These are phyloP conservation scores for Lindbergichthys nudifrons DNA, from an alignment of 2,797 vertebrate species.

Conservation along the genomic window DNA sequence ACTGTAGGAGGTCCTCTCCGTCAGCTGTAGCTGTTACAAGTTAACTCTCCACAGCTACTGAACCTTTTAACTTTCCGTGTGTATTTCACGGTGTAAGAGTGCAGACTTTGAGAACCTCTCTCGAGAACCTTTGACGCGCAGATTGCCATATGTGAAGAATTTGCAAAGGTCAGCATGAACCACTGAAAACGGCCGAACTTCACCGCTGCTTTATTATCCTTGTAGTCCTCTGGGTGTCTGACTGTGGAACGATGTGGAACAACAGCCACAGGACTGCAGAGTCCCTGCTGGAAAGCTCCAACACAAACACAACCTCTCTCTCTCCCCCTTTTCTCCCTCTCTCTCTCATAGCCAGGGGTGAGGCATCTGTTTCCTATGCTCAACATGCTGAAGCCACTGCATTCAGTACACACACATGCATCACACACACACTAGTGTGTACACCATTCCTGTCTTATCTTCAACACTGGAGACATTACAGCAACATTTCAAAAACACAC, in stretches of 20 bases:
- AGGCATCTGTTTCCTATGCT: constrained; percentile 79
- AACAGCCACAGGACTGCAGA: constrained; percentile 49
- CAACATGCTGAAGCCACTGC: constrained; percentile 55
- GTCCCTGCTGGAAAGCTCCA: constrained; percentile 47
- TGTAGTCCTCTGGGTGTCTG: constrained; percentile 56
- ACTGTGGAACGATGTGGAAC: constrained; percentile 55
- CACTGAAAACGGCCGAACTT: constrained; percentile 43
- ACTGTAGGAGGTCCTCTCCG: neutral
- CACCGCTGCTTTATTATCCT: constrained; percentile 51
- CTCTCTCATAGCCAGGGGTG: constrained; percentile 47
- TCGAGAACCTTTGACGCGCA: constrained; percentile 28
- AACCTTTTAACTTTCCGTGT: neutral
- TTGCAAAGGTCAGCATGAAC: constrained; percentile 47
- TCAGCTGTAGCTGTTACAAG: neutral
- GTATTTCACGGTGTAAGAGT: constrained; percentile 3
- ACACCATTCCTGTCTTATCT: constrained; percentile 65
- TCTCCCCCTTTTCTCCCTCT: neutral
- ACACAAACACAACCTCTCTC: constrained; percentile 39
- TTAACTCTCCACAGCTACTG: constrained; percentile 9
- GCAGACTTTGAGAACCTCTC: constrained; percentile 28
- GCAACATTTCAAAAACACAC: constrained; percentile 59
- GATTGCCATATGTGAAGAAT: constrained; percentile 53
- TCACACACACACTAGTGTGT: constrained; percentile 49
- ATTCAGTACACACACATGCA: constrained; percentile 42
- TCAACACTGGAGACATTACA: constrained; percentile 56